Base-by-base conservation (phyloP, 1,140 invertebrate genomes). In the Tetragonula clypearis region DNA sequence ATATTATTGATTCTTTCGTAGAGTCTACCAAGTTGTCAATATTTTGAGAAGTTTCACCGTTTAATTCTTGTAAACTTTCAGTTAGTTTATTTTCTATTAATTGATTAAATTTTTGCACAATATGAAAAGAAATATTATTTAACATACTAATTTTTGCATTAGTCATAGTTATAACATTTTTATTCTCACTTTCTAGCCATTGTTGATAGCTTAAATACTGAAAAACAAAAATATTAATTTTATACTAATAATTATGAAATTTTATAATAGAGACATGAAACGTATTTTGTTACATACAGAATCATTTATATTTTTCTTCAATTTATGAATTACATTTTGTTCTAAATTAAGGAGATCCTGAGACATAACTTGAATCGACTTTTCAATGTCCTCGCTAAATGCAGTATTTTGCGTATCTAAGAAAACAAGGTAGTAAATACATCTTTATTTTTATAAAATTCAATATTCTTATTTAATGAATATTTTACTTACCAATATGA, bases 11-110 rank as follows among this genome's bases (percentile, higher is more conserved):
- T 82, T 53, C 91, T 91, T 23, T 87, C 79, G 49, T 84, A 91
- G n/a, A 76, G 83, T 23, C 79, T n/a, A 60, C 93, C 79, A 23
- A 92, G 78, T 62, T 92, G 65, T 71, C 94, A 86, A 74, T 93
- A 92, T 66, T 90, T 69, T 55, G 2, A n/a, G 79, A 84, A 12
- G 91, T 83, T 62, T 91, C 74, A 6, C 87, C 65, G 26, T 92
- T 89, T 17, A 94, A 78, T 1, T 2, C 53, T 26, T 79, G 86
- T 23, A 95, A 90, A 88, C 93, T 93, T 76, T 93, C 89, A 11
- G 90, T 84, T 58, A 95, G 85, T 86, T 92, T 90, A 69, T 87
- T 93, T n/a, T 93, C 74, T 55, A 93, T 84, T 11, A 93, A 78
- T 69, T 93, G 60, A 8, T 88, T 79, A 74, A 94, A 89, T 87